These are phyloP conservation scores for Dendropsophus ebraccatus DNA, from an alignment of 2,113 vertebrate species.

Conservation along the genomic window DNA sequence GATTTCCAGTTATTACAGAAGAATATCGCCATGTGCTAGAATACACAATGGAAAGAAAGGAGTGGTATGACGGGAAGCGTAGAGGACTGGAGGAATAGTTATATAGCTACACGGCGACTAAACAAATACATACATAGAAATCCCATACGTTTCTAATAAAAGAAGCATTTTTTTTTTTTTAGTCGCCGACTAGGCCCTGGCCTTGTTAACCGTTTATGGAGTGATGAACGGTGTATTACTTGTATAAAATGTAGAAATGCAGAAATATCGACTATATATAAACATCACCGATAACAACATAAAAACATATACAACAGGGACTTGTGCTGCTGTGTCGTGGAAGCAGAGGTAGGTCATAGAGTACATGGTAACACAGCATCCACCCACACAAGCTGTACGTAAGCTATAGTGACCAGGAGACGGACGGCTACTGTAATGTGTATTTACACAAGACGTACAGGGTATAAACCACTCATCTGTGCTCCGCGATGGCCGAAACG, in stretches of 20 bases:
- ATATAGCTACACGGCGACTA: not conserved
- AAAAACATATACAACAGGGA: not conserved
- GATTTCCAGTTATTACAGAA: not conserved
- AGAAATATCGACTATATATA: not conserved
- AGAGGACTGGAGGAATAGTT: not conserved
- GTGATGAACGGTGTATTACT: not conserved
- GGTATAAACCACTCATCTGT: not conserved
- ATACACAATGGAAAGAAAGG: not conserved
- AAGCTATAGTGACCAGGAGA: not conserved
- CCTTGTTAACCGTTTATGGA: not conserved
- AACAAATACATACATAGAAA: too few relatives aligned
- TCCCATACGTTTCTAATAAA: too few relatives aligned
- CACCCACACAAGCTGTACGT: not conserved
- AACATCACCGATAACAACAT: too few relatives aligned
- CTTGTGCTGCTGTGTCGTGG: slow-evolving; percentile 2
- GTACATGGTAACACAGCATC: not conserved
- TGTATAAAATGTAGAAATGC: not conserved
- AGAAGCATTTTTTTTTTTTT: too few relatives aligned
- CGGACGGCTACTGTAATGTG: not conserved
- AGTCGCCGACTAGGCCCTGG: not conserved
- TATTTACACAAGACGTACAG: not conserved
- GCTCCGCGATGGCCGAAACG: not conserved
- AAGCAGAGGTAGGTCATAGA: slow-evolving; percentile 24
- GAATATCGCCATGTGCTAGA: not conserved
- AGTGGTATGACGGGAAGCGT: not conserved